phyloP scores from a whole-genome alignment of 2,113 vertebrate genomes.

The Mesoclemmys tuberculata region DNA sequence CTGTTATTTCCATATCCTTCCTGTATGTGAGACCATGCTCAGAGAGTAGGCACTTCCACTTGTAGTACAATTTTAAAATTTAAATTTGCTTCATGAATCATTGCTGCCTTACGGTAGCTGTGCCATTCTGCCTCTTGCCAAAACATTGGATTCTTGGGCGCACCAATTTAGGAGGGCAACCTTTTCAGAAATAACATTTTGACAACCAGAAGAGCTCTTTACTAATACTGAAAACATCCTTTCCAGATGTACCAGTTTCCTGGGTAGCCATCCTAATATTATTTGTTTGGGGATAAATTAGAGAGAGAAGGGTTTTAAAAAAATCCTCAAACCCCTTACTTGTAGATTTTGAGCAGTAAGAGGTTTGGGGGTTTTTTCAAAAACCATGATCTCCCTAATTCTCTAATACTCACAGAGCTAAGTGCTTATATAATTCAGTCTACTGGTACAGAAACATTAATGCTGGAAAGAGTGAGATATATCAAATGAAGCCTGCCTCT shows the following conservation, averaged over 20 bases:
- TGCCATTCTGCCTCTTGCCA: background rate
- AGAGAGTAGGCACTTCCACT: background rate
- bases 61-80: background rate
- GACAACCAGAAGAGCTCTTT: background rate
- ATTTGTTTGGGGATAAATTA: background rate
- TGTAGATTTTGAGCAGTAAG: background rate
- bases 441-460: background rate
- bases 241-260: background rate
- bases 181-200: background rate
- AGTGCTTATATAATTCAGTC: background rate
- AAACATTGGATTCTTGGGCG: background rate
- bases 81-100: background rate
- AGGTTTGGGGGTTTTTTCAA: background rate
- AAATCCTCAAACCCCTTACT: no score
- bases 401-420: background rate
- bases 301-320: background rate
- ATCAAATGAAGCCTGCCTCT: background rate
- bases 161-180: fast-evolving
- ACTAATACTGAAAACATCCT: background rate
- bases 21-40: background rate
- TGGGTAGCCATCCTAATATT: background rate
- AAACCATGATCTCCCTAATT: background rate
- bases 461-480: constrained; percentile 20
- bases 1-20: background rate
- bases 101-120: background rate